A percentile compares a stretch with the other conserved stretches of the same genome.
Conservation (phyloP, 2,113 vertebrate species). For the Lampris incognitus region DNA sequence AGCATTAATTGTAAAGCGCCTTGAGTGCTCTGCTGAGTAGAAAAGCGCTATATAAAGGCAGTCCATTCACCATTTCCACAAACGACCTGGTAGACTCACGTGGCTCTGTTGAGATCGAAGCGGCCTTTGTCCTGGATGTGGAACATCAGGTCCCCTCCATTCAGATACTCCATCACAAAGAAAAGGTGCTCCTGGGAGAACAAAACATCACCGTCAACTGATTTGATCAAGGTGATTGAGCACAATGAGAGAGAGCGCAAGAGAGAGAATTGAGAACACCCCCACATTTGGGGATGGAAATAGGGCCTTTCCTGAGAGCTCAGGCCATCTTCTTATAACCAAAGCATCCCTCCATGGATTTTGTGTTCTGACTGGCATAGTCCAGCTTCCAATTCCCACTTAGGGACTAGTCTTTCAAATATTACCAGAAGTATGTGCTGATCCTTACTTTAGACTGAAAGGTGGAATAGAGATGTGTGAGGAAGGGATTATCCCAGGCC, state of each 20-base stretch:
- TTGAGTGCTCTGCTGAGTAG: too few species aligned
- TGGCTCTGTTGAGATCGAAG: slow-evolving; percentile 92
- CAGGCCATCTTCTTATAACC: too few species aligned
- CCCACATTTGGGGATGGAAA: neutral
- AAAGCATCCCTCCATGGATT: slow-evolving; percentile 55
- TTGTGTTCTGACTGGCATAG: slow-evolving; percentile 53
- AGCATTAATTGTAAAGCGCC: too few species aligned
- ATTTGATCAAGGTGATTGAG: slow-evolving; percentile 4
- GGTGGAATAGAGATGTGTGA: slow-evolving; percentile 94
- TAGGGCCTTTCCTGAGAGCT: neutral
- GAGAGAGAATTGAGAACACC: slow-evolving; percentile 6
- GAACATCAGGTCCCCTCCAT: slow-evolving; percentile 97
- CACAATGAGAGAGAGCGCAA: neutral
- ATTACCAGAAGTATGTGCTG: neutral
- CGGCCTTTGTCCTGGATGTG: slow-evolving; percentile 98
- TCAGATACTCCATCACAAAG: slow-evolving; percentile 99
- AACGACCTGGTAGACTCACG: slow-evolving; percentile 77
- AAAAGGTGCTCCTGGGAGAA: slow-evolving; percentile 92
- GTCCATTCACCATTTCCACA: too few species aligned
- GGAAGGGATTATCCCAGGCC: slow-evolving; percentile 95
- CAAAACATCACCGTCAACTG: slow-evolving; percentile 42
- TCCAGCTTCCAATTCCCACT: slow-evolving; percentile 52
- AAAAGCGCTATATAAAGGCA: too few species aligned
- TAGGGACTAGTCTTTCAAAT: slow-evolving; percentile 33
- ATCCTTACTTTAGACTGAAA: slow-evolving; percentile 93